Percentiles rank a stretch among this genome's conserved stretches.
Conservation (phyloP, 2,888 invertebrate species). For the Polydrusus cervinus region DNA sequence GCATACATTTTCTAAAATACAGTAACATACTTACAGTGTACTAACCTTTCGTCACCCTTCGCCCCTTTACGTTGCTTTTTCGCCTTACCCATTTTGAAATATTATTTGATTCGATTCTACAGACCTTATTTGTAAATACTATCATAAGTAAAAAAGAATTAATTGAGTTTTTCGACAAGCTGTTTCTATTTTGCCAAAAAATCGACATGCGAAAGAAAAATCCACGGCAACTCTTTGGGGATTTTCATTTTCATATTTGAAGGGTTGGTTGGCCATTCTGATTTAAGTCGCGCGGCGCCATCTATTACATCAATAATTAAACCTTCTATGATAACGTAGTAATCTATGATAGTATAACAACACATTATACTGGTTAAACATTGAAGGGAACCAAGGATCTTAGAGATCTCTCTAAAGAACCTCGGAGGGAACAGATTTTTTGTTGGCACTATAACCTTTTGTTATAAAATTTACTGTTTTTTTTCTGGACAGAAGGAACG, state of each 20-base stretch:
- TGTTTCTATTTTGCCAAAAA: conserved; percentile 48
- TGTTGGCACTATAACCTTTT: no score
- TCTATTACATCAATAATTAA: neutral
- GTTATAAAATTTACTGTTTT: no score
- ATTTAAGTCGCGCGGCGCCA: neutral
- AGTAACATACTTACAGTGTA: conserved; percentile 57
- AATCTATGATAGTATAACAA: neutral
- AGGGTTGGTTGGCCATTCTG: neutral
- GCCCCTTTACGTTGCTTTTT: conserved; percentile 88
- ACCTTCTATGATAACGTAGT: neutral
- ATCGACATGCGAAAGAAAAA: conserved; percentile 42
- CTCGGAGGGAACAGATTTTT: no score
- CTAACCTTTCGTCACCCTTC: conserved; percentile 84
- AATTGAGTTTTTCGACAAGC: conserved; percentile 42
- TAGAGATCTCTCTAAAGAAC: no score
- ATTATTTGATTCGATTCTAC: conserved; percentile 57
- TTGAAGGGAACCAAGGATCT: no score
- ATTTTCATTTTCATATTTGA: neutral
- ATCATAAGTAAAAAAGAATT: conserved; percentile 63
- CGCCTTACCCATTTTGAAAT: conserved; percentile 81
- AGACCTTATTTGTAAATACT: conserved; percentile 61
- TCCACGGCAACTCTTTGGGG: conserved; percentile 29
- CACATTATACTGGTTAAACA: no score
- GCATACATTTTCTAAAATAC: conserved; percentile 52
- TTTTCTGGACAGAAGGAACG: no score